Evolutionary conservation across 2,113 vertebrate genomes (phyloP).

Genomic region (Tenrec ecaudatus): DNA sequence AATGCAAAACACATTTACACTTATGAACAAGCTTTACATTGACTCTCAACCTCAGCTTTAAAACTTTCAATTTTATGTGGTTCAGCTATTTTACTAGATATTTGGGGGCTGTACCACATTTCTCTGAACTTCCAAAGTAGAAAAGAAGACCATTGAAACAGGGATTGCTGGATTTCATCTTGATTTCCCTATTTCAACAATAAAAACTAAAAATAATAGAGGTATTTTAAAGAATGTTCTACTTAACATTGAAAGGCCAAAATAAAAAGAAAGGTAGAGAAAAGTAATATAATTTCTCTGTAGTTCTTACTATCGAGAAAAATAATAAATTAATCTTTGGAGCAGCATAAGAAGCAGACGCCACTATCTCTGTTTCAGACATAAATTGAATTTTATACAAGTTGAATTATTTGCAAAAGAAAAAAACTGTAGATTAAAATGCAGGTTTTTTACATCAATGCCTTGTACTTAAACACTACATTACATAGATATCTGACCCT

Average conservation of each 20-base stretch:
- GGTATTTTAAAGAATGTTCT: background rate
- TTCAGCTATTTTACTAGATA: background rate
- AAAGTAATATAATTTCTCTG: conserved; percentile 2
- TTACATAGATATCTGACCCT: background rate
- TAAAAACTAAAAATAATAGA: conserved; percentile 25
- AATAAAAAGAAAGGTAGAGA: conserved; percentile 15
- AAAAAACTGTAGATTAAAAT: background rate
- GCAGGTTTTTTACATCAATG: background rate
- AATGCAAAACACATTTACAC: background rate
- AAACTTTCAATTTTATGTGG: background rate
- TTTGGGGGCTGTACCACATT: background rate
- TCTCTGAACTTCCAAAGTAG: conserved; percentile 29
- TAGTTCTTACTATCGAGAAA: background rate
- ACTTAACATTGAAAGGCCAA: conserved; percentile 37
- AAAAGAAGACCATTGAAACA: conserved; percentile 47
- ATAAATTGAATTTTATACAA: conserved; percentile 22
- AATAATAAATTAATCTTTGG: background rate
- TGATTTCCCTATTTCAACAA: conserved; percentile 28
- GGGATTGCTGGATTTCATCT: background rate
- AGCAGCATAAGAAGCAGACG: background rate
- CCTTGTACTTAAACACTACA: background rate
- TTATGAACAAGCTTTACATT: conserved; percentile 5
- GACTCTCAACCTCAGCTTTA: conserved; percentile 13
- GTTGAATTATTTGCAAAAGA: background rate
- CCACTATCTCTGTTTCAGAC: background rate